Base-by-base conservation (phyloP, 2,797 vertebrate species). In the Xerus rutilus region DNA sequence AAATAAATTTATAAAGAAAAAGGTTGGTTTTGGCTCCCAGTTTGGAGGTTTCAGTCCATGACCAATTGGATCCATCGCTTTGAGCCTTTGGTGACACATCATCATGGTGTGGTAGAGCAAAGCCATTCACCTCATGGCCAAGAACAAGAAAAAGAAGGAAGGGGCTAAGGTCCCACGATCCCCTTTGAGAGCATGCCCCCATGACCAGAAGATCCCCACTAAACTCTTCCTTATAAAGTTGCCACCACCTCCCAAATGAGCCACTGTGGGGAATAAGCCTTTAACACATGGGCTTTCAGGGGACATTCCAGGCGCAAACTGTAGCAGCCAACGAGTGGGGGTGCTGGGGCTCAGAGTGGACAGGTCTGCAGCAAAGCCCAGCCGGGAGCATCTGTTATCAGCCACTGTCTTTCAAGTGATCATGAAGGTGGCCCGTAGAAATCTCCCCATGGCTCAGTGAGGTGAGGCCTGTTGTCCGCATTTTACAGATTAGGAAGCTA, bases 371-470 rank as follows among this genome's bases (percentile, higher is more conserved):
- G 32, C 65, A 62, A 65, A 84, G 32, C 15, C 47, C 9, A 15
- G 23, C 28, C 57, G 23, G 17, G 1, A n/a, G 14, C 67, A 21
- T 15, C 47, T 8, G 0, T 7, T 1, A 0, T 30, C 30, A 57
- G 86, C 10, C 72, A 28, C 69, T 2, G 0, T 8, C 21, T 49
- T 18, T 1, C 3, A 21, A 49, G 62, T 6, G 57, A 3, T 45
- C 54, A 12, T 69, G 8, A 23, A 54, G 67, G 7, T 49, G 64
- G 82, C 28, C 89, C 6, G 1, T 0, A 18, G 4, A 20, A 49
- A 28, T 25, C 59, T 28, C 73, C 1, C 30, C 4, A 20, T 14
- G 39, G 59, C 64, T 23, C 11, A 0, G 49, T 9, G 20, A 35
- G 21, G 10, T 10, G 28, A 57, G 21, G 49, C 25, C 76, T 35